phyloP scores from a whole-genome alignment of 2,797 vertebrate genomes.

The Coendou prehensilis region DNA sequence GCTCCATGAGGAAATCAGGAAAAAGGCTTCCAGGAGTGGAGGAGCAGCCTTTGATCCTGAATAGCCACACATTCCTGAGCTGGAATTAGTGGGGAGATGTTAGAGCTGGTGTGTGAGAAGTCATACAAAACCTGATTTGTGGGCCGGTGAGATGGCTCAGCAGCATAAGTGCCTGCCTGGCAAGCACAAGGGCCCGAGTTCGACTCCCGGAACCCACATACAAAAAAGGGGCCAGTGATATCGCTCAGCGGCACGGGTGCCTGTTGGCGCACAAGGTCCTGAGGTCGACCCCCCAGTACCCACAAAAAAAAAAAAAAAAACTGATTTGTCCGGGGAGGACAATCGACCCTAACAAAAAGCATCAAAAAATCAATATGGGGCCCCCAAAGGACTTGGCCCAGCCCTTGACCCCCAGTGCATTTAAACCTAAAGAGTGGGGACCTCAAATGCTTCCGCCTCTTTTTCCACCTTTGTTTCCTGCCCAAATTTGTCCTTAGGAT shows the following conservation, averaged over 20 bases:
- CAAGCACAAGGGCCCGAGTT: too few relatives aligned
- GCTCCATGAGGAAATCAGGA: not conserved
- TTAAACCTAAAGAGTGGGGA: not conserved
- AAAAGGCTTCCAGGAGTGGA: too few relatives aligned
- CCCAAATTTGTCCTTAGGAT: not conserved
- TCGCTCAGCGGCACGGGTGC: too few relatives aligned
- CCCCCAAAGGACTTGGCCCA: not conserved
- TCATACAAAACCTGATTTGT: not conserved
- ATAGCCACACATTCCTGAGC: not conserved
- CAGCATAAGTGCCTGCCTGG: too few relatives aligned
- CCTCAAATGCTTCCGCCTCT: not conserved
- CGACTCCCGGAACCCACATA: too few relatives aligned
- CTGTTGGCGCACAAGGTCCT: too few relatives aligned
- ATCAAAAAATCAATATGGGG: not conserved
- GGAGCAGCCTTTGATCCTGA: not conserved
- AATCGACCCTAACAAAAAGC: not conserved
- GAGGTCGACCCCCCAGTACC: too few relatives aligned
- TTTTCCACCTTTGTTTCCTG: not conserved
- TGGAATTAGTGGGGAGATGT: not conserved
- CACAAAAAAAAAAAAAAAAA: too few relatives aligned
- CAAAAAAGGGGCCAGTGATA: too few relatives aligned
- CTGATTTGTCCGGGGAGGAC: rapidly evolving
- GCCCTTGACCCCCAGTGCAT: too few relatives aligned
- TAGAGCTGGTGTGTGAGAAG: not conserved
- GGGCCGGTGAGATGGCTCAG: too few relatives aligned